These are phyloP conservation scores for Chaetorhynchus papuensis DNA, from an alignment of 2,113 vertebrate genomes.

Conservation along the genomic window DNA sequence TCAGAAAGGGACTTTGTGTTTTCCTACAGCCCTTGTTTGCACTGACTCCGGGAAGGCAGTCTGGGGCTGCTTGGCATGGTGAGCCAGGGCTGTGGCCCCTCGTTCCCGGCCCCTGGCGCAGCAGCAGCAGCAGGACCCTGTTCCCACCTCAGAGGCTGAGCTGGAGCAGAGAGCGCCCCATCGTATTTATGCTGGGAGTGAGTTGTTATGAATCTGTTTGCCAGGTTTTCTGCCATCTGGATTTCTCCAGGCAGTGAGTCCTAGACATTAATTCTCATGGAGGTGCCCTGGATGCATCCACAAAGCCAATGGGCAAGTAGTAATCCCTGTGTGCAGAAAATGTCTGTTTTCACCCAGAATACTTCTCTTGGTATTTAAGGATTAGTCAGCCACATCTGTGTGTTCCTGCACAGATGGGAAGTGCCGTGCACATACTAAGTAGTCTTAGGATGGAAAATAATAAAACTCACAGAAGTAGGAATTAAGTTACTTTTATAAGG, in stretches of 20 bases:
- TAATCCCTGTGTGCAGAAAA: background rate
- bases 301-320: background rate
- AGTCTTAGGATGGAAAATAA: background rate
- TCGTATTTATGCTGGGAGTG: accelerated
- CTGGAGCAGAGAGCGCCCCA: accelerated
- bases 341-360: constrained; percentile 32
- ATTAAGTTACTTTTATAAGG: background rate
- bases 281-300: background rate
- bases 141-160: background rate
- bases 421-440: background rate
- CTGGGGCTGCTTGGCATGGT: background rate
- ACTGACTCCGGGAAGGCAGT: background rate
- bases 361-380: constrained; percentile 11
- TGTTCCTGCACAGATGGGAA: background rate
- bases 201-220: background rate
- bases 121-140: background rate
- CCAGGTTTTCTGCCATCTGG: background rate
- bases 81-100: background rate
- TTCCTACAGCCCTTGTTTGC: constrained; percentile 36
- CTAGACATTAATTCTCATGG: background rate
- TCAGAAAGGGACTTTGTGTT: constrained; percentile 43
- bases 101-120: accelerated
- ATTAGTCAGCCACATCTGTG: background rate
- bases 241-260: background rate
- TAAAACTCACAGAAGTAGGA: background rate